Base-by-base conservation (phyloP, 2,888 invertebrate genomes). In the Drosophila basisetae region DNA sequence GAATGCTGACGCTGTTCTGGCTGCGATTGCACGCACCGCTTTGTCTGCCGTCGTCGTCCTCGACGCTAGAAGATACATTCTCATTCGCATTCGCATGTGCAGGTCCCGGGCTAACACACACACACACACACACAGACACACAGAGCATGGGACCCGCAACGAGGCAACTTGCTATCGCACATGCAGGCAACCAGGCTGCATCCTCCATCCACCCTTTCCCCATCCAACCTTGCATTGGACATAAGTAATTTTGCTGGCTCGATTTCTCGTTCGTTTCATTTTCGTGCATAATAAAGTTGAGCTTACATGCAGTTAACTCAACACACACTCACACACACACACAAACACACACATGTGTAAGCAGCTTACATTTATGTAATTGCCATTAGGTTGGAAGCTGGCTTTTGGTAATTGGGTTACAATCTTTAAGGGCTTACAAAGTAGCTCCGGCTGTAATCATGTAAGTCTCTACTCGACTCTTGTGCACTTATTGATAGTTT, bases 1-100 rank as follows among this genome's bases (percentile, higher is more conserved):
- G 41, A 35, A 55, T 28, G 30, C 58, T 58, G 89, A 89, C 87
- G 88, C 85, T 88, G 75, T 60, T 84, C 63, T 84, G 90, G 83
- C 85, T 87, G 81, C 80, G 76, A 67, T 73, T 76, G 90, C 85
- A 90, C 90, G 87, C 87, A 87, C 87, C 87, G 89, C 89, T 85
- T 80, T 90, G 87, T 87, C 87, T 87, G 90, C 81, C 79, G 59
- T 70, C 76, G 72, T 63, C 63, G 68, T 54, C 39, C 13, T 56
- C 75, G 72, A 59, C 63, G 69, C 82, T 71, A 78, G 83, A 77
- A 83, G 78, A 76, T 67, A 63, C 79, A 75, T 67, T 75, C 63
- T 65, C 66, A 72, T 68, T 73, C 73, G 65, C 59, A 71, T 67
- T 73, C 74, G 63, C 60, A 74, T 71, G 53, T 63, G 53, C 65